Evolutionary conservation across 2,113 vertebrate species (phyloP).

Genomic region (Corythornis vintsioides): DNA sequence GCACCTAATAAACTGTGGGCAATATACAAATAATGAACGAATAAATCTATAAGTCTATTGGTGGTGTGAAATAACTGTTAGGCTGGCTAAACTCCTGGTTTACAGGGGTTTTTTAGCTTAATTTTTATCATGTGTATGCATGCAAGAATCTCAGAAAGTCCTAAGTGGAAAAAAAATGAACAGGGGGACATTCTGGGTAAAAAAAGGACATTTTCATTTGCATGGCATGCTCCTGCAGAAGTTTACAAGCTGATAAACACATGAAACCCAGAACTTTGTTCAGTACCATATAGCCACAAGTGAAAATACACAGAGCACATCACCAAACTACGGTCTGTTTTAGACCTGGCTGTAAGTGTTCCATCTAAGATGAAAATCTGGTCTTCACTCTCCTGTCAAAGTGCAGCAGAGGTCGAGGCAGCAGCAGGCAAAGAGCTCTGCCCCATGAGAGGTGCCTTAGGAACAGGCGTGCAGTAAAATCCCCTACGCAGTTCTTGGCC

Average conservation of each 20-base stretch:
- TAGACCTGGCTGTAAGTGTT: not conserved
- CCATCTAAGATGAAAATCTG: not conserved
- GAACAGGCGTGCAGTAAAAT: not conserved
- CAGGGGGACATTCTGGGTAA: not conserved
- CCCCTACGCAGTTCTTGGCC: not conserved
- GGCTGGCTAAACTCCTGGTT: not conserved
- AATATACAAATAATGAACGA: not conserved
- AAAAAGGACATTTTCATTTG: not conserved
- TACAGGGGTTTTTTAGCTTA: not conserved
- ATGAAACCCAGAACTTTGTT: not conserved
- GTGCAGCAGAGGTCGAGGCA: not conserved
- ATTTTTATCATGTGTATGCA: not conserved
- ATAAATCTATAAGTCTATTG: not conserved
- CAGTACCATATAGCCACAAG: not conserved
- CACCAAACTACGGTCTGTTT: not conserved
- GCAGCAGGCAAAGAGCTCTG: not conserved
- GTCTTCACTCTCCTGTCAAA: not conserved
- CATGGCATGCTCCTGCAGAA: not conserved
- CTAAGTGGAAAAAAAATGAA: not conserved
- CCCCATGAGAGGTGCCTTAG: not conserved
- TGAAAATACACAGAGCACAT: not conserved
- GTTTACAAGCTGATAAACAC: slow-evolving; percentile 37
- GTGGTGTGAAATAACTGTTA: not conserved
- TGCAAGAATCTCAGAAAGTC: not conserved
- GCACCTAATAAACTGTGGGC: not conserved